Evolutionary conservation across 2,113 vertebrate genomes (phyloP), one percentile per base, ranked within the genome.

Genomic region (Globicephala melas): DNA sequence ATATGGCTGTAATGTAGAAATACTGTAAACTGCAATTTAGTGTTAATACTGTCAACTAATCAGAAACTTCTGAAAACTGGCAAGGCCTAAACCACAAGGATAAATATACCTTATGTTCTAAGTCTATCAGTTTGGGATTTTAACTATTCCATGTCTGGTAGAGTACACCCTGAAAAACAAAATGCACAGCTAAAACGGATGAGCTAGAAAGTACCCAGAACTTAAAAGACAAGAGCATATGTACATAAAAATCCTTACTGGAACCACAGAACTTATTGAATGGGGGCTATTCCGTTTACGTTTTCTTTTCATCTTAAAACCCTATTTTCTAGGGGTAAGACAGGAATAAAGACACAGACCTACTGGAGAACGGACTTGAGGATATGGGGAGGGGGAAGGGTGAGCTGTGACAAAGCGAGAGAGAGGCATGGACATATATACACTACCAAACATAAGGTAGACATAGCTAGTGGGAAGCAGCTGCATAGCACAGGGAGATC

Each of bases 231-330:
- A 95, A 94, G 96, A 96, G 97, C 96, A 25, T 97, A 97, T 93
- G 87, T 97, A 98, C 93, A 17, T 84, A 98, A 98, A 97, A 96
- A 91, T 95, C 98, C 98, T 98, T 99, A 99, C 99, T 98, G 99
- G 99, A 99, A 99, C 99, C 99, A 98, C 98, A 99, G 97, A 99
- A 99, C 98, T 98, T 97, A 96, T 44, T 97, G 88, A 97, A 97
- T 38, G 98, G 99, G 98, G 99, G 99, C 99, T 98, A 98, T 98
- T 98, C 99, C 99, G 98, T 99, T 99, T 99, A 99, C 98, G 98
- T 95, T 65, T 97, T 77, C 96, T 85, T 93, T 98, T 98, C 96
- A 0, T 96, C 98, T 94, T 97, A 94, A 96, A 98, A 99, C 97
- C 98, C 98, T 98, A 98, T 97, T 97, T 98, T 97, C 99, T 99